These are phyloP conservation scores for Tenualosa thibaudeaui DNA, from an alignment of 2,797 vertebrate species.

Conservation along the genomic window DNA sequence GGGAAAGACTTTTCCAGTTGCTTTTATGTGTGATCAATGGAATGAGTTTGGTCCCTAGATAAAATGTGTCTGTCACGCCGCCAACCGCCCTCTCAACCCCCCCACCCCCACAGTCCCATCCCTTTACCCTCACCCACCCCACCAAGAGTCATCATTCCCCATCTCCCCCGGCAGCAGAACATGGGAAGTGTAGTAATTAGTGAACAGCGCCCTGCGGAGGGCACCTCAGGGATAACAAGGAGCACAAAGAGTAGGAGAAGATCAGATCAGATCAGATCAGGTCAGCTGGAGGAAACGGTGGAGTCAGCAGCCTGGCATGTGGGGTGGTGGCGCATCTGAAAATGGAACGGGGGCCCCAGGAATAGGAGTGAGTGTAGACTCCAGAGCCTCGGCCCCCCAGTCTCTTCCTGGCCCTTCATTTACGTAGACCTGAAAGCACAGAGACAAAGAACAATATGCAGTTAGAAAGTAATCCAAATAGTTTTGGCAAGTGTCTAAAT, in stretches of 20 bases:
- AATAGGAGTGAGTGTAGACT: not conserved
- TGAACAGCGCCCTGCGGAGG: slow-evolving; percentile 47
- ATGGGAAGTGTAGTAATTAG: not conserved
- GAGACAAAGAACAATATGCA: slow-evolving; percentile 32
- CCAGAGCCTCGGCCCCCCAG: not conserved
- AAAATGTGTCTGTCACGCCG: not conserved
- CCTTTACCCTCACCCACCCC: slow-evolving; percentile 28
- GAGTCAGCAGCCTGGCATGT: not conserved
- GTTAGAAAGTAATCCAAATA: slow-evolving; percentile 21
- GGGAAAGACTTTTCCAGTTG: not conserved
- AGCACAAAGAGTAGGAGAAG: not conserved
- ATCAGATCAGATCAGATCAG: slow-evolving; percentile 49
- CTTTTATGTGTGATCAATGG: slow-evolving; percentile 8
- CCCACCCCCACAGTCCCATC: slow-evolving; percentile 41
- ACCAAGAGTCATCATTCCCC: not conserved
- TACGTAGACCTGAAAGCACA: slow-evolving; percentile 77
- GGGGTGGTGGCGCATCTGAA: not conserved
- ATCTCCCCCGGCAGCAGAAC: not conserved
- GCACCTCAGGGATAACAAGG: slow-evolving; percentile 26
- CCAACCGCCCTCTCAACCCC: not conserved
- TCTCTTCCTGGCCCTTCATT: slow-evolving; percentile 56
- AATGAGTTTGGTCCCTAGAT: slow-evolving; percentile 15
- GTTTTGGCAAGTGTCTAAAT: not conserved
- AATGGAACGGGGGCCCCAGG: not conserved
- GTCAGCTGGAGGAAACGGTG: slow-evolving; percentile 31